phyloP scores from a whole-genome alignment of 2,888 invertebrate species.

The Oscheius sp. region DNA sequence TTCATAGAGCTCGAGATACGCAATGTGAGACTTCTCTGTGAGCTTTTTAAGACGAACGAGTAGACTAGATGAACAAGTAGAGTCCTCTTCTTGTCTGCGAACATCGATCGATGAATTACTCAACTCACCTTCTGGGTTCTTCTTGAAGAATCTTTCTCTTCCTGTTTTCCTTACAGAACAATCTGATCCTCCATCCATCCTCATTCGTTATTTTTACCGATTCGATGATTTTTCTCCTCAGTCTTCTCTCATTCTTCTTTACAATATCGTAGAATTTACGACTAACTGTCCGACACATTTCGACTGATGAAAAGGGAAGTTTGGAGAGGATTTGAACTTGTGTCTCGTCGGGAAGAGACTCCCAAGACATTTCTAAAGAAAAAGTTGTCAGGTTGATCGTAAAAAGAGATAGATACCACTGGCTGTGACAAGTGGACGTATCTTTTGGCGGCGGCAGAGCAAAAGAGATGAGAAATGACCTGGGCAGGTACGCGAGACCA shows the following conservation, averaged over 20 bases:
- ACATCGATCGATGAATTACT: neutral
- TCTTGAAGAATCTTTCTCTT: neutral
- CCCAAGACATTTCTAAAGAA: constrained; percentile 6
- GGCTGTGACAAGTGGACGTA: constrained; percentile 16
- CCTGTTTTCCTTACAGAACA: neutral
- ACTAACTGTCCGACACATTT: neutral
- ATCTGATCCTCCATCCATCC: neutral
- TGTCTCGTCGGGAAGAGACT: neutral
- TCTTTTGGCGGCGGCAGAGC: constrained; percentile 7
- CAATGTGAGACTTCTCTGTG: no score
- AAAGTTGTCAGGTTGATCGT: neutral
- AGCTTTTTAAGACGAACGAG: no score
- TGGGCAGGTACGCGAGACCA: constrained; percentile 2
- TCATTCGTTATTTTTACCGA: neutral
- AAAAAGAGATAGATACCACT: constrained; percentile 6
- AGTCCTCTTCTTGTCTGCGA: neutral
- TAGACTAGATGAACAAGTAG: no score
- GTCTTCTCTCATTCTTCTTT: neutral
- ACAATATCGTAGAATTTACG: neutral
- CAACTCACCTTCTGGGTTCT: neutral
- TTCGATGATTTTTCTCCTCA: neutral
- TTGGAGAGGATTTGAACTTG: constrained; percentile 1
- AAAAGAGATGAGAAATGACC: constrained; percentile 9
- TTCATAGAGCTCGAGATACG: constrained; percentile 7
- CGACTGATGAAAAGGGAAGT: neutral